These are phyloP conservation scores for Atherinosoma microstoma DNA, from an alignment of 2,797 vertebrate species.

Conservation along the genomic window DNA sequence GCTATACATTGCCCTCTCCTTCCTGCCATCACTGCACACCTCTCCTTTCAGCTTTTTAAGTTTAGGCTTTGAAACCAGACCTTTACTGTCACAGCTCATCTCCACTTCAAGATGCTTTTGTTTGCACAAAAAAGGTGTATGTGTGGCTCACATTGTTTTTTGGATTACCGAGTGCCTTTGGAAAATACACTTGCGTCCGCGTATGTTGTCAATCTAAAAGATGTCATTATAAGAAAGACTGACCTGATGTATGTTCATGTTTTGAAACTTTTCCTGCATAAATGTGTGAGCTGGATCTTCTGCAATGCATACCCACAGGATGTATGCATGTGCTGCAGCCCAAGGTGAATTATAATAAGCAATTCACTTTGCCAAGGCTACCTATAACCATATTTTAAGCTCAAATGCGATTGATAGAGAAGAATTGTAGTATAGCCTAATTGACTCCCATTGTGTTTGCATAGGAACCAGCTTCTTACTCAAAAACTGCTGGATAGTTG, in stretches of 20 bases:
- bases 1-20: constrained; percentile 9
- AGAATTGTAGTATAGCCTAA: constrained; percentile 12
- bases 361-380: background rate
- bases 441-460: constrained; percentile 15
- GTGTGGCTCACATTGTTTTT: background rate
- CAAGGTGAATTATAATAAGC: constrained; percentile 15
- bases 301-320: background rate
- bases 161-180: constrained; percentile 4
- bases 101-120: constrained; percentile 35
- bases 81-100: constrained; percentile 33
- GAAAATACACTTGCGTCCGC: background rate
- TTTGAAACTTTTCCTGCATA: constrained; percentile 29
- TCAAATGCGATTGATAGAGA: constrained; percentile 12
- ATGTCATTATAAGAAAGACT: constrained; percentile 16
- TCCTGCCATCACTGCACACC: constrained; percentile 8
- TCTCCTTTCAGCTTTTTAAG: constrained; percentile 44
- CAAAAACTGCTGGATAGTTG: constrained; percentile 13
- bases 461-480: constrained; percentile 19
- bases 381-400: constrained; percentile 7
- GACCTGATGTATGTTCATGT: constrained; percentile 15
- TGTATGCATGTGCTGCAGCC: background rate
- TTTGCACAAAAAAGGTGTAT: constrained; percentile 16
- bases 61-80: constrained; percentile 44
- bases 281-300: background rate
- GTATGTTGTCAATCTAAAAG: constrained; percentile 12